A percentile compares a stretch with the other conserved stretches of the same genome.
phyloP scores from a whole-genome alignment of 2,797 vertebrate species.

The Hippoglossus hippoglossus region DNA sequence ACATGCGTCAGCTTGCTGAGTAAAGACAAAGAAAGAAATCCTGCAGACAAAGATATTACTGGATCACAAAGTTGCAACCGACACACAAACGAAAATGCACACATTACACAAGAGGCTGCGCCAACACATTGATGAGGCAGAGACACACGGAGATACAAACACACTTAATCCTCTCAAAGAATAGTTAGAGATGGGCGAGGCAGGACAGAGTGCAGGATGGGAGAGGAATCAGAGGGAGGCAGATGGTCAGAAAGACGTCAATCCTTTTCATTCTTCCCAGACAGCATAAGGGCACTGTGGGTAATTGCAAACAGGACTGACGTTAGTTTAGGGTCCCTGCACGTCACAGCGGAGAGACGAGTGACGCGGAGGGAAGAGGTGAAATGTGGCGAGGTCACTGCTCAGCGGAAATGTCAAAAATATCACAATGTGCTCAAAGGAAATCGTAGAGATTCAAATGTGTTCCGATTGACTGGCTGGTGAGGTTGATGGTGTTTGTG shows the following conservation, averaged over 20 bases:
- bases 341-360: constrained; percentile 54
- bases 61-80: constrained; percentile 48
- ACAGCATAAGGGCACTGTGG: constrained; percentile 71
- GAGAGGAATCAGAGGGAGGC: constrained; percentile 63
- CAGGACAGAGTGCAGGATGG: constrained; percentile 43
- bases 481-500: not conserved
- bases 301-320: constrained; percentile 70
- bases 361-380: constrained; percentile 11
- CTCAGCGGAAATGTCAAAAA: not conserved
- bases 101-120: constrained; percentile 34
- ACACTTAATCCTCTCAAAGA: constrained; percentile 85
- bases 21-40: constrained; percentile 47
- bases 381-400: constrained; percentile 1
- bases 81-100: constrained; percentile 39
- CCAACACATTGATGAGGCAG: constrained; percentile 63
- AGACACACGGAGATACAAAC: constrained; percentile 64
- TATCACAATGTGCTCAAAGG: not conserved
- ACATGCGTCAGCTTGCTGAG: constrained; percentile 65
- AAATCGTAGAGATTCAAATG: not conserved
- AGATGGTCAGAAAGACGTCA: constrained; percentile 86
- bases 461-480: not conserved
- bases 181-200: constrained; percentile 61
- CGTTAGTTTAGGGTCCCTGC: constrained; percentile 46
- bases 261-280: constrained; percentile 79
- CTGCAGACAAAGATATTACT: constrained; percentile 66